Base-by-base conservation (phyloP, 1,140 invertebrate genomes). In the Chironomus tepperi region DNA sequence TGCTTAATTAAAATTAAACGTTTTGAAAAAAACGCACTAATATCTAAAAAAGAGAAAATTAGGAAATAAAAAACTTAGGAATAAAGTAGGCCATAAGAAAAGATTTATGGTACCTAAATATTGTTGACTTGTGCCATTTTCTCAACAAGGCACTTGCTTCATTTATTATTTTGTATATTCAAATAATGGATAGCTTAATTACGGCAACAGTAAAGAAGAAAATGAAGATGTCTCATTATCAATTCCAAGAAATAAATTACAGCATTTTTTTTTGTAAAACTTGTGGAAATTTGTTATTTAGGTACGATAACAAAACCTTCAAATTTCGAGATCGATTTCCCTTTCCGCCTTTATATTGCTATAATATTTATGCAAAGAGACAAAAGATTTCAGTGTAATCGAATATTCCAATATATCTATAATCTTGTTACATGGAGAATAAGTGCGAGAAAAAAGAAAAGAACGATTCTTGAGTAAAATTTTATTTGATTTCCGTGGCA, bases 91-190 rank as follows among this genome's bases (percentile, higher is more conserved):
- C n/a, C 12, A 57, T 57, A n/a, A n/a, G 12, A 57, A 57, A n/a
- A n/a, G 47, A 57, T 57, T 57, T 57, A 57, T 57, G 47, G n/a
- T 15, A 12, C 12, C 3, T n/a, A 15, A 57, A 57, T 1, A 57
- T n/a, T 57, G 12, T 57, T 57, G 12, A 57, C 47, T 57, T 57
- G n/a, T n/a, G 10, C n/a, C 47, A 57, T 57, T 57, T 34, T 34
- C 5, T 5, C 47, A 57, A n/a, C 12, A n/a, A 57, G 47, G n/a
- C 47, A 57, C 12, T 57, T 15, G 47, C 12, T 57, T n/a, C 47
- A 57, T 57, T 57, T 57, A 57, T 57, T 57, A 57, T 57, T 57
- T 57, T n/a, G 47, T 57, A 15, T n/a, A 57, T 57, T n/a, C 47
- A 57, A 57, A 57, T 57, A n/a, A 57, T n/a, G 10, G 47, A 57